Conservation (phyloP, 2,888 invertebrate genomes). For the Baronia brevicornis region DNA sequence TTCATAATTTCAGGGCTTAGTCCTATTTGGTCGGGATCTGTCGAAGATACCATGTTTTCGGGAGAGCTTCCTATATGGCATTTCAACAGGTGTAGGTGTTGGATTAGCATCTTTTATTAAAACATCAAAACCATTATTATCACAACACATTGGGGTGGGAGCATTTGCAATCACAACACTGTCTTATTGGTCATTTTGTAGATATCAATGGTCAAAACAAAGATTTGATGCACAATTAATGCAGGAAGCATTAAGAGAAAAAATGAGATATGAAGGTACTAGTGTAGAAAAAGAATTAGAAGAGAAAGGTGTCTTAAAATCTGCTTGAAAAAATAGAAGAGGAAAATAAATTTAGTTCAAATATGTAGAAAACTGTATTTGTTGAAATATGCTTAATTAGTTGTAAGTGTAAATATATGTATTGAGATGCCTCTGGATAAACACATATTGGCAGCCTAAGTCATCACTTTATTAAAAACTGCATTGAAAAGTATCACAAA, state of each 20-base stretch:
- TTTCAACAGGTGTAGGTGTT: conserved; percentile 79
- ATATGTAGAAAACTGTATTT: neutral
- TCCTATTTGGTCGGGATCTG: conserved; percentile 82
- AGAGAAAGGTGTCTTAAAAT: conserved; percentile 53
- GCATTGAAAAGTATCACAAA: no score
- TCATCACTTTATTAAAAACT: no score
- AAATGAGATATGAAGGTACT: conserved; percentile 79
- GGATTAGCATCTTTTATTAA: conserved; percentile 83
- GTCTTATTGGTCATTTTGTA: conserved; percentile 81
- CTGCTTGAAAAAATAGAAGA: conserved; percentile 26
- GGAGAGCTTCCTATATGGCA: conserved; percentile 84
- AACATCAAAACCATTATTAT: conserved; percentile 79
- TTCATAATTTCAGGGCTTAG: conserved; percentile 61
- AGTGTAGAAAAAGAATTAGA: conserved; percentile 63
- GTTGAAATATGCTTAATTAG: neutral
- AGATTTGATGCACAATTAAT: conserved; percentile 79
- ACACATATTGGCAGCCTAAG: no score
- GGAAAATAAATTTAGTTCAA: neutral
- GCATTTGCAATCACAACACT: conserved; percentile 79
- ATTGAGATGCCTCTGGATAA: no score
- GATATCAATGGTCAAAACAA: conserved; percentile 80
- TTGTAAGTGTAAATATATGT: neutral
- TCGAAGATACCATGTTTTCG: conserved; percentile 87
- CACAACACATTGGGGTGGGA: conserved; percentile 80
- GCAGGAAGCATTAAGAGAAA: conserved; percentile 77